Percentiles rank a stretch among this genome's conserved stretches.
Conservation (phyloP, 2,113 vertebrate species). For the Oryzias woworae region DNA sequence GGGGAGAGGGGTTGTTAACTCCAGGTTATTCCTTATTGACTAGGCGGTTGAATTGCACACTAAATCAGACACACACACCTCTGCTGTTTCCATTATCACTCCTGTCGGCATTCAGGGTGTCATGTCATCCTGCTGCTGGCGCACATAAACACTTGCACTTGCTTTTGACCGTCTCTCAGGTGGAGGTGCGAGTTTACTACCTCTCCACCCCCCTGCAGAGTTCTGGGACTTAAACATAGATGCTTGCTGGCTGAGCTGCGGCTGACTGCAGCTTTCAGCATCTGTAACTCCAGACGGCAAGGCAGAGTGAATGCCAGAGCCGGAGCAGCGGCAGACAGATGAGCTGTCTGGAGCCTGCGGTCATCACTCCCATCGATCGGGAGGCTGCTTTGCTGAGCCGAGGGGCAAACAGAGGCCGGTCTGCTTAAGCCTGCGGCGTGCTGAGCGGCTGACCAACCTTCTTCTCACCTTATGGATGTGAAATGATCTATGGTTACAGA, state of each 20-base stretch:
- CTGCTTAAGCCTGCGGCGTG: conserved; percentile 15
- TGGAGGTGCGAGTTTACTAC: conserved; percentile 32
- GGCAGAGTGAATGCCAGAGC: conserved; percentile 59
- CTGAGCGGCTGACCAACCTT: conserved; percentile 8
- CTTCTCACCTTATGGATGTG: too few species aligned
- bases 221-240: conserved; percentile 54
- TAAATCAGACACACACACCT: too few species aligned
- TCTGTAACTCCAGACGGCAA: conserved; percentile 63
- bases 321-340: conserved; percentile 68
- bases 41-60: too few species aligned
- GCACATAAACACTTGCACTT: conserved; percentile 12
- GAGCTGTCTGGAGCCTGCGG: conserved; percentile 76
- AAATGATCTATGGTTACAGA: too few species aligned
- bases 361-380: conserved; percentile 75
- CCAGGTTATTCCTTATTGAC: too few species aligned
- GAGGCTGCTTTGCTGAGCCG: conserved; percentile 71
- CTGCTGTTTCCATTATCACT: background rate
- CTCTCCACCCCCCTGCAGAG: conserved; percentile 44
- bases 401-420: conserved; percentile 67
- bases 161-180: conserved; percentile 9
- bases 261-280: conserved; percentile 69
- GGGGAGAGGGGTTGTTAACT: too few species aligned
- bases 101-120: conserved; percentile 2
- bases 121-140: conserved; percentile 10
- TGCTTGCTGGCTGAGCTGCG: conserved; percentile 44